Evolutionary conservation across 2,113 vertebrate species (phyloP).

Genomic region (Jacana jacana): DNA sequence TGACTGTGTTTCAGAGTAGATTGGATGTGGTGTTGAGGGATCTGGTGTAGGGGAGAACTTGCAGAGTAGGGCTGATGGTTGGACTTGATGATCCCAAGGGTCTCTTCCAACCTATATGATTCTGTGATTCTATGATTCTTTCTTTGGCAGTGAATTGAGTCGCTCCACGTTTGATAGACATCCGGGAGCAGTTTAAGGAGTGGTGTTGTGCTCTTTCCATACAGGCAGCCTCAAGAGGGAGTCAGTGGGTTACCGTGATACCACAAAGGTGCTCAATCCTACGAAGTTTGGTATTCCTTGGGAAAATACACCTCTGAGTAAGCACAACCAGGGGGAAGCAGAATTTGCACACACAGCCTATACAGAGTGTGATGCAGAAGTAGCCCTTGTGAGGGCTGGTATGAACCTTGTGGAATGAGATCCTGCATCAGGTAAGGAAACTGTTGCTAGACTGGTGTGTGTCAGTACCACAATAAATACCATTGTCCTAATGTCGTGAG

Average conservation of each 20-base stretch:
- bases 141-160: not conserved
- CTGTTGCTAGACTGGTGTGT: not conserved
- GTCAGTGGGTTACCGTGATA: not conserved
- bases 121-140: no score
- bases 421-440: not conserved
- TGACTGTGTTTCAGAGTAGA: no score
- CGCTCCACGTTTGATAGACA: accelerated
- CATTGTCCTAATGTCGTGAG: not conserved
- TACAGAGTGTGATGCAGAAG: not conserved
- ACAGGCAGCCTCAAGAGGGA: not conserved
- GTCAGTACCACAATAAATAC: not conserved
- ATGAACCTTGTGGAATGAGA: not conserved
- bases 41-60: no score
- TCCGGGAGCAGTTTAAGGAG: accelerated
- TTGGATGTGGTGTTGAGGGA: no score
- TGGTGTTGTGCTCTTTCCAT: accelerated
- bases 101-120: no score
- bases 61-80: no score
- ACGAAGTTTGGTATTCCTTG: not conserved
- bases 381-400: not conserved
- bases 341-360: not conserved
- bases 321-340: not conserved
- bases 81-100: no score
- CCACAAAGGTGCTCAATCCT: accelerated
- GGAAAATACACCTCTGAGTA: not conserved